These are phyloP conservation scores for Oryctes rhinoceros DNA, from an alignment of 1,140 invertebrate genomes.

Conservation along the genomic window DNA sequence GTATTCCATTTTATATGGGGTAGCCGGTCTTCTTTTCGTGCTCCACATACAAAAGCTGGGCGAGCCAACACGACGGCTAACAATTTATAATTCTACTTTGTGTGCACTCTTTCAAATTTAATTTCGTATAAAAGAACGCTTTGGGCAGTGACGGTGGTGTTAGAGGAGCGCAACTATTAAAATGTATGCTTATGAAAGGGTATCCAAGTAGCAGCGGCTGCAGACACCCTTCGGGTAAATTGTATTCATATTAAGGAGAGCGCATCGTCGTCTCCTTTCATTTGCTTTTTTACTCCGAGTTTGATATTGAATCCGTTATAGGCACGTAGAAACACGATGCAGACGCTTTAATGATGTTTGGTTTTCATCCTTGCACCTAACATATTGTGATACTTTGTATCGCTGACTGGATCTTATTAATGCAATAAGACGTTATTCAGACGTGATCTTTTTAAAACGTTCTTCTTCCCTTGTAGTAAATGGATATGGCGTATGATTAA, in stretches of 20 bases:
- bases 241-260: conserved; percentile 31
- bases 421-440: conserved; percentile 11
- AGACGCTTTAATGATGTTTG: conserved; percentile 33
- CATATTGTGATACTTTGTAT: conserved; percentile 31
- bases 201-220: conserved; percentile 31
- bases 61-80: conserved; percentile 11
- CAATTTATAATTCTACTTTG: conserved; percentile 32
- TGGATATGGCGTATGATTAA: not conserved
- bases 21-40: not conserved
- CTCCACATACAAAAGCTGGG: not conserved
- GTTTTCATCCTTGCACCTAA: conserved; percentile 23
- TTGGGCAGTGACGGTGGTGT: conserved; percentile 1
- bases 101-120: conserved; percentile 31
- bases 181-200: conserved; percentile 24
- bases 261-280: conserved; percentile 25
- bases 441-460: not conserved
- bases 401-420: conserved; percentile 24
- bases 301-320: conserved; percentile 32
- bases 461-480: not conserved
- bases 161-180: conserved; percentile 15
- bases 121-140: conserved; percentile 25
- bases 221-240: conserved; percentile 32
- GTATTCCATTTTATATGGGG: not conserved
- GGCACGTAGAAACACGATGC: conserved; percentile 25
- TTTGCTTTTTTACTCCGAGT: conserved; percentile 7